Evolutionary conservation across 2,888 invertebrate species (phyloP).

Genomic region (Torymus texanus): DNA sequence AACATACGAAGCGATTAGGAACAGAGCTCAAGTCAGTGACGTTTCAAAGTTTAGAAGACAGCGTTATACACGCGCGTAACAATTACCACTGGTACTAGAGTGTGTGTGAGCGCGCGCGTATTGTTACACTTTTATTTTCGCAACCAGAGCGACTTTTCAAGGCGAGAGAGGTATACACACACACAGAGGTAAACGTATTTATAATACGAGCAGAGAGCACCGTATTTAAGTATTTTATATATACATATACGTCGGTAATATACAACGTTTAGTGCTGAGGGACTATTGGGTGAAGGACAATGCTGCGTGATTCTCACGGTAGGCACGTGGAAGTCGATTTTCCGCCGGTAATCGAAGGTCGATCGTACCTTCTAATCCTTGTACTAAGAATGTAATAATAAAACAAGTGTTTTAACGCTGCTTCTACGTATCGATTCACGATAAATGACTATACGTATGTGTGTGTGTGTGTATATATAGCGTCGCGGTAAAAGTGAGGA

Average conservation of each 20-base stretch:
- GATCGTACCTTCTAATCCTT: slow-evolving; percentile 54
- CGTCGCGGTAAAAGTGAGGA: slow-evolving; percentile 7
- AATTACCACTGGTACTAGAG: no score
- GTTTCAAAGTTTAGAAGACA: no score
- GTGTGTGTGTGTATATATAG: neutral
- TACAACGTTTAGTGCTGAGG: slow-evolving; percentile 38
- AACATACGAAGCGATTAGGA: no score
- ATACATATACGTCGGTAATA: slow-evolving; percentile 29
- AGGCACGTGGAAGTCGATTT: slow-evolving; percentile 55
- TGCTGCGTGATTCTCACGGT: slow-evolving; percentile 54
- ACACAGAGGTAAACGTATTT: slow-evolving; percentile 35
- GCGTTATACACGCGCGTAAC: no score
- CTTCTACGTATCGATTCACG: neutral
- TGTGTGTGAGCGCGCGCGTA: no score
- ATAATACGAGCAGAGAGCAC: slow-evolving; percentile 10
- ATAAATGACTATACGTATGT: neutral
- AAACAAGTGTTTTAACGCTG: slow-evolving; percentile 47
- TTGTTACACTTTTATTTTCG: slow-evolving; percentile 40
- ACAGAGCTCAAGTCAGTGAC: no score
- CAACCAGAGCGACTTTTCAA: slow-evolving; percentile 39
- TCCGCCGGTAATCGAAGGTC: slow-evolving; percentile 53
- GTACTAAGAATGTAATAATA: slow-evolving; percentile 36
- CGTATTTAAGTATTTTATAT: slow-evolving; percentile 44
- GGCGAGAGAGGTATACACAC: slow-evolving; percentile 12
- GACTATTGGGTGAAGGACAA: slow-evolving; percentile 56